Conservation (phyloP, 2,113 vertebrate species). For the Mirounga angustirostris region DNA sequence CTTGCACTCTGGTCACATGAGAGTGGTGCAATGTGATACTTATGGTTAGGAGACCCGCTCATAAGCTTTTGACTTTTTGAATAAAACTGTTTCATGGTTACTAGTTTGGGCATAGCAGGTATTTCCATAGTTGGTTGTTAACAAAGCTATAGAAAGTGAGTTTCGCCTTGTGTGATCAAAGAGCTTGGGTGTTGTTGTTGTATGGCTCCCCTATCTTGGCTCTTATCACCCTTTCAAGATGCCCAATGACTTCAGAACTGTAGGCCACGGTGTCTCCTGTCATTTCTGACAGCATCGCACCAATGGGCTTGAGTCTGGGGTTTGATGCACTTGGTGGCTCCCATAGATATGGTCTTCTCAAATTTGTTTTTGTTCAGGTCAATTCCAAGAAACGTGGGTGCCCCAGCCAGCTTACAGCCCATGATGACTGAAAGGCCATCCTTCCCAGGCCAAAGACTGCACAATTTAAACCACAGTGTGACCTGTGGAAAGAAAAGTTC, state of each 20-base stretch:
- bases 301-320: constrained; percentile 89
- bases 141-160: neutral
- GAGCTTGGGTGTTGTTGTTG: neutral
- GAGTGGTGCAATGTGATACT: neutral
- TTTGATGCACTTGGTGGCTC: constrained; percentile 90
- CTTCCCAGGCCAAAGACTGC: constrained; percentile 92
- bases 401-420: constrained; percentile 91
- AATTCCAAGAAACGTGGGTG: constrained; percentile 89
- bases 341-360: constrained; percentile 88
- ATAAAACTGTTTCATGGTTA: neutral
- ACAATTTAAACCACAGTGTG: constrained; percentile 90
- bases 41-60: neutral
- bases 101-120: neutral
- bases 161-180: neutral
- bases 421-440: constrained; percentile 92
- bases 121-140: neutral
- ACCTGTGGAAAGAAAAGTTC: constrained; percentile 85
- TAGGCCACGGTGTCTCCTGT: constrained; percentile 89
- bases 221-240: constrained; percentile 89
- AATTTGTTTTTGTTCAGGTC: constrained; percentile 91
- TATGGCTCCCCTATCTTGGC: neutral
- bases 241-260: constrained; percentile 90
- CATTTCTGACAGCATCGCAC: constrained; percentile 89
- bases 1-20: neutral
- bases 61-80: neutral